Evolutionary conservation across 2,888 invertebrate species (phyloP), one percentile per base, ranked within the genome.

Genomic region (Eilema caniola): DNA sequence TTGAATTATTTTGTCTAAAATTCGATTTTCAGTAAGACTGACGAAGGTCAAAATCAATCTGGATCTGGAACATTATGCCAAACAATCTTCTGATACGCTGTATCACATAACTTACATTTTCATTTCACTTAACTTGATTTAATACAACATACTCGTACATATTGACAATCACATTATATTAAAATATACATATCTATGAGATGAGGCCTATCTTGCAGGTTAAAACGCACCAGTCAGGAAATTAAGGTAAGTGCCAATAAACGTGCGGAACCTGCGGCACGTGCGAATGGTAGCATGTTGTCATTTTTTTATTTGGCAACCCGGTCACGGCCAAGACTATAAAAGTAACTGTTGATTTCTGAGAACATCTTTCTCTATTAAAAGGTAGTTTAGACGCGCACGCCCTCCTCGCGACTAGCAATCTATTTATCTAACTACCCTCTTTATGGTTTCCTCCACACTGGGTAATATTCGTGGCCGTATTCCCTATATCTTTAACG

Each of bases 381-480:
- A 89, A 90, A 76, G 88, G 88, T 87, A 89, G 88, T 91, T 91
- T 89, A 85, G 88, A 85, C 80, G 88, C 88, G 86, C 74, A 81
- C 84, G 83, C 86, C 85, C 87, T 85, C 83, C 78, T 78, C 76
- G 85, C 86, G 84, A 81, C 85, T 85, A 85, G 88, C 89, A 84
- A 92, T 89, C 88, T 90, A 90, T 91, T 91, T 91, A 90, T 89
- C 86, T 90, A 90, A 91, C 89, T 90, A 87, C 90, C 87, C 85
- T 85, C 85, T 90, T 91, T 90, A 90, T 90, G 87, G 90, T 86
- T 89, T 86, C 83, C 78, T 81, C 83, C 86, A 83, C 83, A 79
- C 83, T 82, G 83, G 83, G 85, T 88, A 86, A 88, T 87, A 84
- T 85, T 86, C 76, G 83, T 80, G 76, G 76, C 72, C 74, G 73